Base-by-base conservation (phyloP, 2,888 invertebrate species). In the Steinernema scapterisci region DNA sequence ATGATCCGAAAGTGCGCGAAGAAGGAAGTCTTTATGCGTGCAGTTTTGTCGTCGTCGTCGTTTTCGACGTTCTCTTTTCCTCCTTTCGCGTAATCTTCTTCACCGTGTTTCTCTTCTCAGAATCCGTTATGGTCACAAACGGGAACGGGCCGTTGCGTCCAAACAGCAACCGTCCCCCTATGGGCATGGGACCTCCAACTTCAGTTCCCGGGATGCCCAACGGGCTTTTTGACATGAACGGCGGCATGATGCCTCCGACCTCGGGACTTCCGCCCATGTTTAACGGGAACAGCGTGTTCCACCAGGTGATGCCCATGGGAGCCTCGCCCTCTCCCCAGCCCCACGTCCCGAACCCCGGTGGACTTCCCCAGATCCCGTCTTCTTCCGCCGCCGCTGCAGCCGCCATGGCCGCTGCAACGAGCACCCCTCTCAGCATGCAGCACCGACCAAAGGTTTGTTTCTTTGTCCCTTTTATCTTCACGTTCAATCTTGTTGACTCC, bases 221-320 rank as follows among this genome's bases (percentile, higher is more conserved):
- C 31, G 63, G 63, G 16, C 63, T 63, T 16, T 63, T 63, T 63
- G 63, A 63, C 63, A 63, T 63, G 63, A 63, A 63, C 31, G 63
- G 63, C 63, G 38, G 27, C 13, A 27, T 31, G 27, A 54, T 54
- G 54, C 54, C 54, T 25, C 63, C 63, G 27, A 25, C 27, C 27
- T 38, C 63, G 7, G 63, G 63, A n/a, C 63, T 63, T 11, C 63
- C 63, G 27, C 63, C 63, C 31, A 63, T 63, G 63, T 63, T 63
- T 25, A 31, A 27, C 63, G 31, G 31, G 16, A 31, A 31, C 31
- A 19, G 31, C 63, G 63, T 9, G 16, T 9, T 63, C 63, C 19
- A n/a, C 63, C 63, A 63, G 31, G 63, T 63, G 16, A 63, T 63
- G 63, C 63, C 63, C 38, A 27, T 63, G 31, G 63, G 63, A 13